Percentiles rank a stretch among this genome's conserved stretches.
These are phyloP conservation scores for Alosa alosa DNA, from an alignment of 2,113 vertebrate genomes.

Conservation along the genomic window DNA sequence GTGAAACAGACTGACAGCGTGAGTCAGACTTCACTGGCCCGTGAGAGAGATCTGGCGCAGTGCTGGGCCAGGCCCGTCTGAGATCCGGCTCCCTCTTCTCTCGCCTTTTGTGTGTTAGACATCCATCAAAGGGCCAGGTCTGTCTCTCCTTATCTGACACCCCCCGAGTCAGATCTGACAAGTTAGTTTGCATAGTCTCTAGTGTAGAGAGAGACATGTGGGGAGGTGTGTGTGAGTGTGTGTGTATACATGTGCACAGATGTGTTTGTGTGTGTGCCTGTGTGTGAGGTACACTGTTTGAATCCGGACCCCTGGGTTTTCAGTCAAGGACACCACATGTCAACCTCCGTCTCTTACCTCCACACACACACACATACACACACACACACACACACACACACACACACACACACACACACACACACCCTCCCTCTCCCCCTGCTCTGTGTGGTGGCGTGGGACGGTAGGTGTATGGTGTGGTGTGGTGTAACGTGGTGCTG, in stretches of 20 bases:
- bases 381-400: not conserved
- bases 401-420: not conserved
- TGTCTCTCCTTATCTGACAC: constrained; percentile 11
- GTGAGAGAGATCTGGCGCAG: not conserved
- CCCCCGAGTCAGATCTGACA: constrained; percentile 11
- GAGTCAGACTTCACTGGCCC: not conserved
- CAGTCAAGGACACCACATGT: constrained; percentile 25
- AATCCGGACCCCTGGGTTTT: not conserved
- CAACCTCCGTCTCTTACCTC: not conserved
- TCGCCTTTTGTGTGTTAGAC: not conserved
- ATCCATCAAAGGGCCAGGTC: not conserved
- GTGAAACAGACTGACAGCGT: not conserved
- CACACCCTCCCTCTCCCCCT: not conserved
- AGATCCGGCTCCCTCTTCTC: not conserved
- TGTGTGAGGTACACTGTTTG: not conserved
- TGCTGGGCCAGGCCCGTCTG: not conserved
- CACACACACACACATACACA: not conserved
- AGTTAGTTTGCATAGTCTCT: not conserved
- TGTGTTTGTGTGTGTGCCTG: not conserved
- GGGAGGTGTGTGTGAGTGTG: not conserved
- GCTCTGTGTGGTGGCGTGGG: no score
- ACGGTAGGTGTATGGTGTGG: not conserved
- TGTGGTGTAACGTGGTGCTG: not conserved
- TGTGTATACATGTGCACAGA: not conserved
- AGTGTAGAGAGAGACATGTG: not conserved